These are phyloP conservation scores for Dromaius novaehollandiae DNA, from an alignment of 2,113 vertebrate genomes.

Conservation along the genomic window DNA sequence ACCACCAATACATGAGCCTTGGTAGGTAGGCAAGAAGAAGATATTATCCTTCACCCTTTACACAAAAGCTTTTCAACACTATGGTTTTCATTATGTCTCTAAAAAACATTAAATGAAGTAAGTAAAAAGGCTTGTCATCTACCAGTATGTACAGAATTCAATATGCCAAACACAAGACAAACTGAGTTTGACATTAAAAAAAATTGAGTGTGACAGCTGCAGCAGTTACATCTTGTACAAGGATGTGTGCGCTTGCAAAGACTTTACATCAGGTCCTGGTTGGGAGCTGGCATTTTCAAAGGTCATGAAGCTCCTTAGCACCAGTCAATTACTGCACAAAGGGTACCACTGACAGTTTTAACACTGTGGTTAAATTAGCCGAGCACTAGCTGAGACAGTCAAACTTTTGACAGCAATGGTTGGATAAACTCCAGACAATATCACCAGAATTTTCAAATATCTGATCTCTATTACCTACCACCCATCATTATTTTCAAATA, in stretches of 20 bases:
- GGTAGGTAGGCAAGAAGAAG: background rate
- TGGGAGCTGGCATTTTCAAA: conserved; percentile 76
- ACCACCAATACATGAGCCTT: background rate
- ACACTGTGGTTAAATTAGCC: conserved; percentile 54
- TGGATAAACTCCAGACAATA: background rate
- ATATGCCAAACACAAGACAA: conserved; percentile 28
- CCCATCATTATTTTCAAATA: background rate
- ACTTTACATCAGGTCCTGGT: conserved; percentile 42
- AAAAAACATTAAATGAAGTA: background rate
- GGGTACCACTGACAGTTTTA: conserved; percentile 69
- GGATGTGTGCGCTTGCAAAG: conserved; percentile 22
- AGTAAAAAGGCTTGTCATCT: conserved; percentile 8
- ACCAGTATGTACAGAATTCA: background rate
- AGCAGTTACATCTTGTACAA: conserved; percentile 26
- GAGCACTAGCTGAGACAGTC: conserved; percentile 13
- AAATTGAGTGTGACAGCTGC: conserved; percentile 28
- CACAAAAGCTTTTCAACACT: background rate
- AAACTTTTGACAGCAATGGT: conserved; percentile 14
- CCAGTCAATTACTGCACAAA: conserved; percentile 70
- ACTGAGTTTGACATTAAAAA: conserved; percentile 52
- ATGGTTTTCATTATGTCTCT: background rate
- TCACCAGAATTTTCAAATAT: background rate
- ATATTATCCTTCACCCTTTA: background rate
- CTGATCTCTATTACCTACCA: background rate
- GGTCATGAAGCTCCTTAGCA: conserved; percentile 69